phyloP scores from a whole-genome alignment of 2,797 vertebrate genomes.

The Girardinus metallicus region DNA sequence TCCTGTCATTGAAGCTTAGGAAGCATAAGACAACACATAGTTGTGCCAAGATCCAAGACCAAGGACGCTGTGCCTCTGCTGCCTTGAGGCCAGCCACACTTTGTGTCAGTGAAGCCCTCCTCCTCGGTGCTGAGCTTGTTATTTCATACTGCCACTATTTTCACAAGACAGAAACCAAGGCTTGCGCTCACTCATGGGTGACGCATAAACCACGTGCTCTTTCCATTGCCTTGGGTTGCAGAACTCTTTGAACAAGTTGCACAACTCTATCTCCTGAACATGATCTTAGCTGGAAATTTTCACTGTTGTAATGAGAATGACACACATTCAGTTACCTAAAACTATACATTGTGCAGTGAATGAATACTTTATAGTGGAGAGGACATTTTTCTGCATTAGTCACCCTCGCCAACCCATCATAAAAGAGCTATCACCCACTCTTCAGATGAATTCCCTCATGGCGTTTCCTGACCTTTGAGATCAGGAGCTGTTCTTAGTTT shows the following conservation, averaged over 20 bases:
- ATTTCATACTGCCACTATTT: slow-evolving; percentile 58
- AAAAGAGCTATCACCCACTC: slow-evolving; percentile 4
- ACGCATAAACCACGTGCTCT: slow-evolving; percentile 44
- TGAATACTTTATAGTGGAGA: neutral
- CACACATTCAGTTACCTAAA: neutral
- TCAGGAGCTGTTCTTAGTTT: slow-evolving; percentile 42
- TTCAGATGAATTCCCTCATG: slow-evolving; percentile 38
- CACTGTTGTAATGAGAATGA: neutral
- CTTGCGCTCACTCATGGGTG: slow-evolving; percentile 41
- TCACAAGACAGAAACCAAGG: slow-evolving; percentile 58
- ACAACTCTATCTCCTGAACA: slow-evolving; percentile 30
- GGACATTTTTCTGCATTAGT: slow-evolving; percentile 33
- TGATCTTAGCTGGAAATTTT: slow-evolving; percentile 5
- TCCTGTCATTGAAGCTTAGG: slow-evolving; percentile 3
- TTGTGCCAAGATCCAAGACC: slow-evolving; percentile 18
- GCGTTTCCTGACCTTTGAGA: slow-evolving; percentile 69
- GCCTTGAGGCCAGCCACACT: slow-evolving; percentile 44
- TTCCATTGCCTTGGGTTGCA: slow-evolving; percentile 41
- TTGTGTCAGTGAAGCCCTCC: slow-evolving; percentile 39
- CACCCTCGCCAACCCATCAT: neutral
- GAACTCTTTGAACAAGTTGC: slow-evolving; percentile 13
- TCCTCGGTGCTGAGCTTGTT: slow-evolving; percentile 48
- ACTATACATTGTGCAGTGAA: neutral
- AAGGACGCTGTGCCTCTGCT: slow-evolving; percentile 35
- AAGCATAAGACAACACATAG: slow-evolving; percentile 4